These are phyloP conservation scores for Melanchra persicariae DNA, from an alignment of 2,888 invertebrate species.

Conservation along the genomic window DNA sequence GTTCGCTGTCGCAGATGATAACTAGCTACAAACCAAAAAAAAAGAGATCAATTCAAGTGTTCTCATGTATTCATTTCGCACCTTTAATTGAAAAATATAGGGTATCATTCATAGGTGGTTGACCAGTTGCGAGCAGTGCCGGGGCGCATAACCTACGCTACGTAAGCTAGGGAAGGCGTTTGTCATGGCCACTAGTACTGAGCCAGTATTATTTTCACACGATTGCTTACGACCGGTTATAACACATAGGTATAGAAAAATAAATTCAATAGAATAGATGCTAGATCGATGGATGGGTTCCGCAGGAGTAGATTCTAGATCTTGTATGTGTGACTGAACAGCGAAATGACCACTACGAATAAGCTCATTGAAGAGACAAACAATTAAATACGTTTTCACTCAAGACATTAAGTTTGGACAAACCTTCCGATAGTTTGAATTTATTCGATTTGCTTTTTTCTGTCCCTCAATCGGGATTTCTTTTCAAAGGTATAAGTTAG, in stretches of 20 bases:
- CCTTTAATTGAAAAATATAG: slow-evolving; percentile 57
- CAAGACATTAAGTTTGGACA: background rate
- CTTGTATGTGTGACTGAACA: background rate
- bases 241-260: slow-evolving; percentile 64
- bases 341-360: too few species aligned
- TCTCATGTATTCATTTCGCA: slow-evolving; percentile 45
- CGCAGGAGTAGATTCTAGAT: slow-evolving; percentile 42
- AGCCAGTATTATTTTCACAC: slow-evolving; percentile 81
- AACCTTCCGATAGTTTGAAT: background rate
- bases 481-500: too few species aligned
- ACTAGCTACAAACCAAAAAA: slow-evolving; percentile 18
- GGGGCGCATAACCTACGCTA: slow-evolving; percentile 36
- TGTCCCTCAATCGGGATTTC: too few species aligned
- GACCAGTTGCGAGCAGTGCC: slow-evolving; percentile 43
- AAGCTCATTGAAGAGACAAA: background rate
- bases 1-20: slow-evolving; percentile 13
- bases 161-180: slow-evolving; percentile 47
- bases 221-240: slow-evolving; percentile 82
- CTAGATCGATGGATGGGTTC: slow-evolving; percentile 63
- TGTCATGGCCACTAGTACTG: slow-evolving; percentile 57
- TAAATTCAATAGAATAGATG: slow-evolving; percentile 68
- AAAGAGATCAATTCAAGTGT: slow-evolving; percentile 26
- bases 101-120: slow-evolving; percentile 41
- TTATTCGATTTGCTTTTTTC: too few species aligned
- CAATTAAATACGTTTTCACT: background rate